Evolutionary conservation across 1,140 invertebrate genomes (phyloP), one percentile per base, ranked within the genome.

Genomic region (Papilio helenus): DNA sequence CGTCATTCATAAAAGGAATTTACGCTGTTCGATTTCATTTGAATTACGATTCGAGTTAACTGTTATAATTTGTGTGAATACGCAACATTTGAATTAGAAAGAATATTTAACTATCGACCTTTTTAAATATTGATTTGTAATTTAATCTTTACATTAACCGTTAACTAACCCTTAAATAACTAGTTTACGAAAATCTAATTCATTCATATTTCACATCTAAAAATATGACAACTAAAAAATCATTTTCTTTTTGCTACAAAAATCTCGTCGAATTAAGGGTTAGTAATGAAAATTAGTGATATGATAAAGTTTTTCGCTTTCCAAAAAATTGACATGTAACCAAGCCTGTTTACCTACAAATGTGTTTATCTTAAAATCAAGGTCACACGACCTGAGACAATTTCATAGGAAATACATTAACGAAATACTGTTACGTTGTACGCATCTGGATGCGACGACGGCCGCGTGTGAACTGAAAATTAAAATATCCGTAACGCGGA

Each of bases 401-500:
- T 72, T 78, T 80, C 72, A 80, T 76, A 82, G 74, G 74, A 82
- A 82, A 65, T 73, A 49, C 39, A 18, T n/a, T 72, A 74, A 72
- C 77, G n/a, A 79, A 80, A 79, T 81, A 81, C 82, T 74, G 80
- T 82, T 81, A 82, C 80, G 20, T 61, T 76, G 72, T 12, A 92
- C 88, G 88, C 80, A 76, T 76, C 87, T 87, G 86, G 89, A 89
- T 89, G 81, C 84, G 83, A 85, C 55, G 82, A 84, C 61, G 73
- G 81, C 84, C 89, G 87, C 89, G 87, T 92, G 90, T 91, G 90
- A 91, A 91, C 89, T 91, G 88, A 88, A 91, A 92, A 89, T 91
- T 91, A 89, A 91, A 92, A 90, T 91, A 86, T 82, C 87, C 88
- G 89, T 88, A 89, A 85, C 83, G 77, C 79, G 39, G 29, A 29